These are phyloP conservation scores for Epizoanthus stellaris DNA, from an alignment of 92 coral and sea anemone species.

Conservation along the genomic window DNA sequence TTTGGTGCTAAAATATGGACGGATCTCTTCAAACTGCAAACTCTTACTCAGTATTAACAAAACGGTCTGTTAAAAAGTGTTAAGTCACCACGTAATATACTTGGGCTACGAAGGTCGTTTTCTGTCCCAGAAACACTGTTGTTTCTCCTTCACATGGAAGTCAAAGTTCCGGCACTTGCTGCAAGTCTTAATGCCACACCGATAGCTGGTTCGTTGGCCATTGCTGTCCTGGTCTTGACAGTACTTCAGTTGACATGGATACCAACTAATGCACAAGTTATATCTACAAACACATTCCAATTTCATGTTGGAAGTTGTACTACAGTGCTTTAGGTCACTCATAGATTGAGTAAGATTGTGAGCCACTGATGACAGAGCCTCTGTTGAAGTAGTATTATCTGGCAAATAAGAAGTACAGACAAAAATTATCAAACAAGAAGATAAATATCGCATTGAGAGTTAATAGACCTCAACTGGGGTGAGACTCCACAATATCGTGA, in stretches of 20 bases:
- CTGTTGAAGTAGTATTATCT: conserved; percentile 71
- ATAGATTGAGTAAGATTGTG: conserved; percentile 65
- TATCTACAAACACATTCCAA: conserved; percentile 77
- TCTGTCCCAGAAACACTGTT: conserved; percentile 91
- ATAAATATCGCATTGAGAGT: too few species aligned
- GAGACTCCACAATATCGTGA: too few species aligned
- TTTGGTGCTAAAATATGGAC: too few species aligned
- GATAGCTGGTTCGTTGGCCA: conserved; percentile 67
- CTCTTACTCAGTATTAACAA: too few species aligned
- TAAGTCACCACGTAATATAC: too few species aligned
- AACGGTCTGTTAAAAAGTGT: too few species aligned
- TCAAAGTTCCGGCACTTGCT: conserved; percentile 92
- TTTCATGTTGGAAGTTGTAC: conserved; percentile 66
- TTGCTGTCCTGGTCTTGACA: conserved; percentile 81
- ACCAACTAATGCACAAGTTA: conserved; percentile 90
- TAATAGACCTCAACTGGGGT: too few species aligned
- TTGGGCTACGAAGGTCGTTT: background rate
- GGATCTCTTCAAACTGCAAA: too few species aligned
- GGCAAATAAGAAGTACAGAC: background rate
- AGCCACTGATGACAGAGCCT: conserved; percentile 52
- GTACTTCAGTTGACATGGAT: conserved; percentile 91
- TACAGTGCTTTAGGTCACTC: conserved; percentile 70
- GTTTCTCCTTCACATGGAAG: conserved; percentile 74
- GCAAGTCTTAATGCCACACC: conserved; percentile 98
- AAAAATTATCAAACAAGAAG: background rate